Evolutionary conservation across 2,888 invertebrate species (phyloP).

Genomic region (Furcula furcula): DNA sequence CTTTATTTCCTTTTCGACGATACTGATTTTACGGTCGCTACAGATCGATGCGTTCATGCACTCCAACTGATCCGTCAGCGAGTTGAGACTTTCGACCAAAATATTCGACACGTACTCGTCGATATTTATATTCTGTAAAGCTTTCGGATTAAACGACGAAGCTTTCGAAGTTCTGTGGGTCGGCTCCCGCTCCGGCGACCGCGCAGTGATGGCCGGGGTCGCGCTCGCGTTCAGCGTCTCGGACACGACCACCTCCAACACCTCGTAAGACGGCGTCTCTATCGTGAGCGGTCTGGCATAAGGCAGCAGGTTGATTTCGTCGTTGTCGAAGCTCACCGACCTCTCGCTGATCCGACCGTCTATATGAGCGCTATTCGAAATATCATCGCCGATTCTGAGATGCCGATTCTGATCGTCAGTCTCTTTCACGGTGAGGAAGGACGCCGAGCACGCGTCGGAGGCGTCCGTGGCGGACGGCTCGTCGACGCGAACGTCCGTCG

Average conservation of each 20-base stretch:
- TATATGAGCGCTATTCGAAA: slow-evolving; percentile 28
- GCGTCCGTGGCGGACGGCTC: slow-evolving; percentile 41
- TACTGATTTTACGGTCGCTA: slow-evolving; percentile 60
- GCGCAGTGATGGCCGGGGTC: slow-evolving; percentile 11
- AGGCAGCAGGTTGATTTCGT: slow-evolving; percentile 41
- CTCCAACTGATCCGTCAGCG: slow-evolving; percentile 71
- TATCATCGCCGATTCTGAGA: neutral
- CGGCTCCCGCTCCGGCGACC: slow-evolving; percentile 5
- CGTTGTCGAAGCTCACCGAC: slow-evolving; percentile 36
- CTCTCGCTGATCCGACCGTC: slow-evolving; percentile 42
- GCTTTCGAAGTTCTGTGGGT: neutral
- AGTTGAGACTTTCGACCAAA: slow-evolving; percentile 75
- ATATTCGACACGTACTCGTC: slow-evolving; percentile 78
- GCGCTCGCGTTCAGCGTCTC: slow-evolving; percentile 50
- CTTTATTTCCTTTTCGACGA: slow-evolving; percentile 77
- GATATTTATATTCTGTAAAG: slow-evolving; percentile 48
- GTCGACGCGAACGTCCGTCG: slow-evolving; percentile 16
- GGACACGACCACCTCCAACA: slow-evolving; percentile 71
- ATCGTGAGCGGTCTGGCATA: slow-evolving; percentile 40
- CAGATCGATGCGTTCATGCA: slow-evolving; percentile 65
- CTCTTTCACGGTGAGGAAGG: slow-evolving; percentile 50
- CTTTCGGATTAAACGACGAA: slow-evolving; percentile 9
- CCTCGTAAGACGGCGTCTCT: slow-evolving; percentile 54
- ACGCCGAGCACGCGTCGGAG: slow-evolving; percentile 46
- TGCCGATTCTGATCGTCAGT: slow-evolving; percentile 14